Evolutionary conservation across 2,888 invertebrate genomes (phyloP), one percentile per base, ranked within the genome.

Genomic region (Malachius bipustulatus): DNA sequence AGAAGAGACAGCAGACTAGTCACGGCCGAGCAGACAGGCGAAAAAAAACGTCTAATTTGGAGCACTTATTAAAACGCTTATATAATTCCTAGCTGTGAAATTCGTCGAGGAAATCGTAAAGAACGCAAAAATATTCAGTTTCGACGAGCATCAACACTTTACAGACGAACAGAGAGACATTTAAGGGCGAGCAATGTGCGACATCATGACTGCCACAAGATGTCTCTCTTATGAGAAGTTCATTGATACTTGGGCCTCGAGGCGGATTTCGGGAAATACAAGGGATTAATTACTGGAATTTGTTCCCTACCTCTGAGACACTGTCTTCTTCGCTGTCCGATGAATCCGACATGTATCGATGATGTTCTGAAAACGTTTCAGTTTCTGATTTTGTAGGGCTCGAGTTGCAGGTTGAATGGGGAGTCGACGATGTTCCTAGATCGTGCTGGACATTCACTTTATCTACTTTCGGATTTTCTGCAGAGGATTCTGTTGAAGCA

Each of bases 241-340:
- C 72, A 71, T 70, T 60, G 62, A 58, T 60, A 60, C 60, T 55
- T 55, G 53, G 57, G 57, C 56, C 59, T 58, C 54, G 54, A 54
- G 56, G 58, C 56, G 47, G 47, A 51, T 44, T 47, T 44, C 47
- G 48, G 46, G 44, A 45, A 48, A 51, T 51, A 51, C 49, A 53
- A 50, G 47, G 41, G 48, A 54, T 45, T 41, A 46, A 45, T 43
- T 41, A 33, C 45, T 32, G 41, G 44, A 48, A 45, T 37, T 46
- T 53, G 50, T 14, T 16, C 19, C 68, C 76, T 79, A 91, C 90
- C 87, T 90, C 90, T 59, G 89, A 90, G 64, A 87, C 87, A 69
- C 90, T 90, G 66, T 90, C 91, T 69, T 90, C 90, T 66, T 91
- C 91, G 66, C 89, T 90, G 72, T 88, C 90, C 59, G 90, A 90